Conservation (phyloP, 1,140 invertebrate species). For the Achroia grisella region DNA sequence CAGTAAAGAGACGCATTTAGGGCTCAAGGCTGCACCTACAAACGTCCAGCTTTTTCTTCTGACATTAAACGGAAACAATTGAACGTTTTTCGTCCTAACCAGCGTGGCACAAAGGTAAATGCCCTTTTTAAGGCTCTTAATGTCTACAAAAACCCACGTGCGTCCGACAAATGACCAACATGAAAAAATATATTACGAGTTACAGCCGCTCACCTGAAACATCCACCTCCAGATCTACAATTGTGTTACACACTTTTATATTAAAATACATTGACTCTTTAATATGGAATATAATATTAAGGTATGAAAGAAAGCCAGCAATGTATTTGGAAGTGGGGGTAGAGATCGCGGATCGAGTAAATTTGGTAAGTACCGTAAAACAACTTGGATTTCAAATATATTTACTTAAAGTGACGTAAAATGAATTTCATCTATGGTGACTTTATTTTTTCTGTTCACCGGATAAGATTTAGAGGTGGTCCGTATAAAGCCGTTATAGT, state of each 20-base stretch:
- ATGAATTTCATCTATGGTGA: slow-evolving; percentile 30
- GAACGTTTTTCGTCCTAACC: slow-evolving; percentile 2
- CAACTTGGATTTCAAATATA: slow-evolving; percentile 37
- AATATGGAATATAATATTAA: not conserved
- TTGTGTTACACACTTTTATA: not conserved
- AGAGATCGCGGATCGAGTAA: not conserved
- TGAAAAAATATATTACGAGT: slow-evolving; percentile 32
- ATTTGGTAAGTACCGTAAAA: slow-evolving; percentile 10
- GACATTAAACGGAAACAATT: slow-evolving; percentile 10
- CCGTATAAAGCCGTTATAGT: slow-evolving; percentile 1
- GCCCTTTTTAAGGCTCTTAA: slow-evolving; percentile 37
- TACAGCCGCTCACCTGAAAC: slow-evolving; percentile 19
- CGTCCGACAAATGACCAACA: slow-evolving; percentile 30
- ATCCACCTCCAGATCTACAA: not conserved
- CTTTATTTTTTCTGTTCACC: slow-evolving; percentile 12
- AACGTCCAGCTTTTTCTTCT: no score
- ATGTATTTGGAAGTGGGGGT: not conserved
- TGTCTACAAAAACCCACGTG: slow-evolving; percentile 39
- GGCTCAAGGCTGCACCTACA: no score
- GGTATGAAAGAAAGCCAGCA: not conserved
- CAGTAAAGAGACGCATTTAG: no score
- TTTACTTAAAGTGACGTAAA: slow-evolving; percentile 33
- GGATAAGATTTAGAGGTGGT: slow-evolving; percentile 5
- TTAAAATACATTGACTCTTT: not conserved
- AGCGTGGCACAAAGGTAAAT: slow-evolving; percentile 19